Evolutionary conservation across 2,797 vertebrate genomes (phyloP), one percentile per base, ranked within the genome.

Genomic region (Sebastes goodei): DNA sequence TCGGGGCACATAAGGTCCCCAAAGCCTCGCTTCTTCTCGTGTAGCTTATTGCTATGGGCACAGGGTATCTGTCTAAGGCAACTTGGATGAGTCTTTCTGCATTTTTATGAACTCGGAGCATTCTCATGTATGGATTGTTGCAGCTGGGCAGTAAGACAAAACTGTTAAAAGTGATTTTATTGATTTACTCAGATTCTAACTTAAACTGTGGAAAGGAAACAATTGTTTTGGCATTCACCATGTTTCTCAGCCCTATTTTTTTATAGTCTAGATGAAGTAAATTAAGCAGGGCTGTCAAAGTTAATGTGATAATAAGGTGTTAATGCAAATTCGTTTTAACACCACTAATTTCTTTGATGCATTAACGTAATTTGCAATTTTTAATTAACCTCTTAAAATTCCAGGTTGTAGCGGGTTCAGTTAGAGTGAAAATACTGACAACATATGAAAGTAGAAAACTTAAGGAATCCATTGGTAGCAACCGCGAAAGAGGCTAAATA

Each of bases 11-110:
- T 29, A 74, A 74, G 61, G 59, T 71, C 65, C 71, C 67, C 4
- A 23, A 75, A 80, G 78, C 59, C 49, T 74, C 11, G 17, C 57
- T 75, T 49, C 46, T 46, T 38, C 23, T 62, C 61, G 21, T 30
- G 55, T 42, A 49, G 66, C 25, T 78, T 70, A 76, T 53, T 64
- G 87, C 78, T 81, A 42, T 57, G 73, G 69, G 35, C 12, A 20
- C 46, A 52, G 61, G 14, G 23, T n/a, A 42, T 9, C 23, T 62
- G 65, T 75, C 25, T 29, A 61, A 72, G 30, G 67, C 42, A 33
- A 77, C 33, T 64, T 49, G 53, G 30, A 74, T 62, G 7, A 57
- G 63, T 73, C 29, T 42, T 69, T 69, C 25, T 53, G 68, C 61
- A 63, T 78, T 72, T 78, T 61, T 38, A 81, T 79, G 56, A 71